Evolutionary conservation across 2,888 invertebrate genomes (phyloP).

Genomic region (Agrochola macilenta): DNA sequence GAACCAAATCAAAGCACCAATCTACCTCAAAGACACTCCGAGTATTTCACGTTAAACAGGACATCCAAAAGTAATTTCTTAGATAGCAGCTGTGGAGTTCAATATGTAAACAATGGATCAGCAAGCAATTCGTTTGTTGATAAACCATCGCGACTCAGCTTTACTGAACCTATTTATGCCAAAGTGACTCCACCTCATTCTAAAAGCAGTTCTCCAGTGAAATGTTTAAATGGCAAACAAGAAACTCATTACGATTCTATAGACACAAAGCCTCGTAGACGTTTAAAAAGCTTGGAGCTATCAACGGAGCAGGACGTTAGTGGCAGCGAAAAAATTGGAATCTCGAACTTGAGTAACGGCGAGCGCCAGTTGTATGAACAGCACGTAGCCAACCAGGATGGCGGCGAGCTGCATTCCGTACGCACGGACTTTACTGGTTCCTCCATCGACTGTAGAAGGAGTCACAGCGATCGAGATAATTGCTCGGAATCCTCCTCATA

Average conservation of each 20-base stretch:
- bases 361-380: constrained; percentile 83
- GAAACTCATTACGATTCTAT: constrained; percentile 88
- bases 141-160: constrained; percentile 83
- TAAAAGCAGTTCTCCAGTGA: constrained; percentile 83
- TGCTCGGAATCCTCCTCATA: constrained; percentile 89
- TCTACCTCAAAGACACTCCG: constrained; percentile 89
- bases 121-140: constrained; percentile 70
- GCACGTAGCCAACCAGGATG: constrained; percentile 83
- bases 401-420: constrained; percentile 86
- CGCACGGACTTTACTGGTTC: constrained; percentile 86
- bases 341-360: constrained; percentile 83
- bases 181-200: constrained; percentile 86
- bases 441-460: constrained; percentile 86
- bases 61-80: constrained; percentile 85
- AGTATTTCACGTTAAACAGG: constrained; percentile 88
- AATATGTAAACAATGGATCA: constrained; percentile 79
- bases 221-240: constrained; percentile 78
- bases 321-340: constrained; percentile 80
- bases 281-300: constrained; percentile 86
- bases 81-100: constrained; percentile 83
- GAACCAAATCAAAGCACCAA: constrained; percentile 84
- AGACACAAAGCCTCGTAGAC: constrained; percentile 87
- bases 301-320: constrained; percentile 79
- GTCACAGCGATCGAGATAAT: constrained; percentile 88
- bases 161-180: constrained; percentile 88